These are phyloP conservation scores for Acrocephalus arundinaceus DNA, from an alignment of 2,113 vertebrate genomes.

Conservation along the genomic window DNA sequence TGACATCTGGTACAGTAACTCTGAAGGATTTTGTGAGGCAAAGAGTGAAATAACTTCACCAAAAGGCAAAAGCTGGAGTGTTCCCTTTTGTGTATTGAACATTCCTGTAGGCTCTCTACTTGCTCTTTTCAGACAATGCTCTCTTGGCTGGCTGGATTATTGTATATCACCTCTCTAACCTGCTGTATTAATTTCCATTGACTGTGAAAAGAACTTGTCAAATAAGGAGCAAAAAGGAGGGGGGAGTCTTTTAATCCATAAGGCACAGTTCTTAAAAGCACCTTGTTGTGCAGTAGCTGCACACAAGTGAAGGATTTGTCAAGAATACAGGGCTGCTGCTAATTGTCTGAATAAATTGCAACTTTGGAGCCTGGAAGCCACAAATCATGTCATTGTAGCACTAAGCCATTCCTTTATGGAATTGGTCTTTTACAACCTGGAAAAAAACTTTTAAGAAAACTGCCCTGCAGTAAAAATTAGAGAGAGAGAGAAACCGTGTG, in stretches of 20 bases:
- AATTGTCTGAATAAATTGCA: constrained; percentile 67
- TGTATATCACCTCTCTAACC: constrained; percentile 59
- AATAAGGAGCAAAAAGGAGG: neutral
- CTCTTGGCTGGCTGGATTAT: constrained; percentile 56
- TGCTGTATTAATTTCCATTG: constrained; percentile 69
- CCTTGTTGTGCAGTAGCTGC: constrained; percentile 20
- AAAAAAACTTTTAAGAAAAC: constrained; percentile 38
- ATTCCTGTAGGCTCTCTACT: constrained; percentile 35
- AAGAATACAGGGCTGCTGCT: constrained; percentile 46
- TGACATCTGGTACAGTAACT: neutral
- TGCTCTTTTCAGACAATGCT: constrained; percentile 42
- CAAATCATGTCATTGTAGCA: constrained; percentile 57
- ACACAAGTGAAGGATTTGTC: constrained; percentile 46
- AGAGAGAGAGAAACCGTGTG: neutral
- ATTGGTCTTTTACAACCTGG: constrained; percentile 46
- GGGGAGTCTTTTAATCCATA: constrained; percentile 29
- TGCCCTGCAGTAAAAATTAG: neutral
- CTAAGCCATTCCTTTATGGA: constrained; percentile 45
- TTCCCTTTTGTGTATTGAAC: constrained; percentile 28
- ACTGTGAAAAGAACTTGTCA: constrained; percentile 57
- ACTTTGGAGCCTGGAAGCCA: constrained; percentile 45
- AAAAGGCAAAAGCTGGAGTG: constrained; percentile 10
- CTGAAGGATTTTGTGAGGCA: constrained; percentile 17
- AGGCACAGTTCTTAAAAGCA: constrained; percentile 27
- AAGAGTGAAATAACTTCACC: constrained; percentile 51